Conservation (phyloP, 2,797 vertebrate genomes). For the Diplodus puntazzo region DNA sequence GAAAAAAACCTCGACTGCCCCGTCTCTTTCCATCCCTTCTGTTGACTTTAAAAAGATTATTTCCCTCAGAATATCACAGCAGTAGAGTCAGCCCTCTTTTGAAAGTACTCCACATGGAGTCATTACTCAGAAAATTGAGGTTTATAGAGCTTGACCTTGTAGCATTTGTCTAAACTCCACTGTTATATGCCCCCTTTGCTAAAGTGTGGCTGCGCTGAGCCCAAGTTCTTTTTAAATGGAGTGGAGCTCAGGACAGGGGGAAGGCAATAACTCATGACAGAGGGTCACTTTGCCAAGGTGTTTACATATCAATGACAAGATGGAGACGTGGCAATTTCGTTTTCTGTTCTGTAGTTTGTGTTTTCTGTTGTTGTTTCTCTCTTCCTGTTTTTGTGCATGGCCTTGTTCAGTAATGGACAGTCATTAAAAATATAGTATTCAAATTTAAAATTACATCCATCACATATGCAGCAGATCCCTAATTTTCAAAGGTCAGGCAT, state of each 20-base stretch:
- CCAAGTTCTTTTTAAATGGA: constrained; percentile 29
- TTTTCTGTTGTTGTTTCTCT: too few relatives aligned
- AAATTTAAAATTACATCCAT: neutral
- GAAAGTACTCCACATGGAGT: constrained; percentile 15
- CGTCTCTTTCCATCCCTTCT: neutral
- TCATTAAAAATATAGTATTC: too few relatives aligned
- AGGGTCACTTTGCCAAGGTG: constrained; percentile 8
- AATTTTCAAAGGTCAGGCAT: neutral
- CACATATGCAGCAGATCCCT: neutral
- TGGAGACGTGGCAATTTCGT: too few relatives aligned
- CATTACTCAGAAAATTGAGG: constrained; percentile 42
- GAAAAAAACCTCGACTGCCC: constrained; percentile 36
- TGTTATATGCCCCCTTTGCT: constrained; percentile 32
- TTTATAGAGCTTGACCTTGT: constrained; percentile 59
- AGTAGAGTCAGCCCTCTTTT: neutral
- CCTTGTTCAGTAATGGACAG: too few relatives aligned
- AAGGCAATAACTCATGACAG: constrained; percentile 22
- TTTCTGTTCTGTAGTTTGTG: too few relatives aligned
- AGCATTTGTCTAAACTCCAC: constrained; percentile 41
- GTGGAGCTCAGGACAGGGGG: constrained; percentile 49
- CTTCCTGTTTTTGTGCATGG: too few relatives aligned
- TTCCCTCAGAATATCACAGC: constrained; percentile 10
- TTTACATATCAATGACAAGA: too few relatives aligned
- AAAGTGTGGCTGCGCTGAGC: constrained; percentile 26
- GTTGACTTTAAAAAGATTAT: neutral